Percentiles rank a stretch among this genome's conserved stretches.
These are phyloP conservation scores for Gymnoscopelus microlampas DNA, from an alignment of 2,797 vertebrate genomes.

Conservation along the genomic window DNA sequence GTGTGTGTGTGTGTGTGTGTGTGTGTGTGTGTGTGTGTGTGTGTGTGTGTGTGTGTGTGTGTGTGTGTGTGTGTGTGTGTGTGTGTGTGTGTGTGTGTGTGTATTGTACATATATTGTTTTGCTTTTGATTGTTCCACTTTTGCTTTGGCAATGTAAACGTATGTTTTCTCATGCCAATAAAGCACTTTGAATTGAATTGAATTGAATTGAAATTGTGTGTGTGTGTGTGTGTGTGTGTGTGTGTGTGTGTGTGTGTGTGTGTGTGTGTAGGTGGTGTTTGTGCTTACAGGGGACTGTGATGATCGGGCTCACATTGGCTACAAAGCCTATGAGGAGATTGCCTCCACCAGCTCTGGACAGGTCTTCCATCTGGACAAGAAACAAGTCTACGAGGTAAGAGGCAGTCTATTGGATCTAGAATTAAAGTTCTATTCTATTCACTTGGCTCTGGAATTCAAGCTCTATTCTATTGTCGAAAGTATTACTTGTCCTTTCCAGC, in stretches of 20 bases:
- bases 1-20: slow-evolving; percentile 32
- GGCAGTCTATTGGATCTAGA: neutral
- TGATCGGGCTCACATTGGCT: slow-evolving; percentile 92
- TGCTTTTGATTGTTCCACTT: too few species aligned
- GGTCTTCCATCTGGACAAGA: slow-evolving; percentile 98
- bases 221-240: neutral
- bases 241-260: slow-evolving; percentile 29
- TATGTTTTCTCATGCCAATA: too few species aligned
- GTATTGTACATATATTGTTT: too few species aligned
- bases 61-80: slow-evolving; percentile 32
- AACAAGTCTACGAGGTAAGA: slow-evolving; percentile 98
- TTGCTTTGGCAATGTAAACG: too few species aligned
- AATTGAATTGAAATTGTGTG: neutral
- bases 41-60: slow-evolving; percentile 1
- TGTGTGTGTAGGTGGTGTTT: slow-evolving; percentile 90
- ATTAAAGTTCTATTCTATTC: neutral
- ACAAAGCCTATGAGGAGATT: slow-evolving; percentile 98
- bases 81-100: slow-evolving; percentile 71
- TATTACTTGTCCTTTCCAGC: neutral
- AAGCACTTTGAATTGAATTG: too few species aligned
- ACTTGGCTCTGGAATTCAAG: neutral
- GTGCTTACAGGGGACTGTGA: slow-evolving; percentile 98
- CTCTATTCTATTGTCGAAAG: neutral
- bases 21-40: slow-evolving; percentile 71
- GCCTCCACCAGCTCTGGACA: slow-evolving; percentile 98